phyloP scores from a whole-genome alignment of 2,113 vertebrate species.

The Notarius quadriscutis region DNA sequence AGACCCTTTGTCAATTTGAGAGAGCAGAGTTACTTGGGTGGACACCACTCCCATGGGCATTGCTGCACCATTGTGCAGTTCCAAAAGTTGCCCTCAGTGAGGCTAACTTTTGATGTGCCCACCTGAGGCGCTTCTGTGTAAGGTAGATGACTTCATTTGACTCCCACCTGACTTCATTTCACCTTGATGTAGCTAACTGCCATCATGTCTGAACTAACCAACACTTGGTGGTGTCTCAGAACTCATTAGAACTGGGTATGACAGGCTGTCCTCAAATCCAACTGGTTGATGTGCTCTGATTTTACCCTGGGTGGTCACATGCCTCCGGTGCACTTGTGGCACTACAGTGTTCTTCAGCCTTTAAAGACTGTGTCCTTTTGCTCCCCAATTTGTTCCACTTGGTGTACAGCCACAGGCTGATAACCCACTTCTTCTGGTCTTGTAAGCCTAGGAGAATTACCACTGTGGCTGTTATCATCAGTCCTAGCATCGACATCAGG shows the following conservation, averaged over 20 bases:
- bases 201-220: background rate
- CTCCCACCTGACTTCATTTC: background rate
- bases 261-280: background rate
- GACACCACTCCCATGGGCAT: background rate
- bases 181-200: background rate
- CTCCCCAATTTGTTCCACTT: background rate
- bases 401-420: background rate
- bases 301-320: background rate
- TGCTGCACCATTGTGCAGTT: background rate
- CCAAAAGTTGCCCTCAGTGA: background rate
- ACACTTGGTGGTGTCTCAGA: background rate
- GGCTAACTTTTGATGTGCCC: background rate
- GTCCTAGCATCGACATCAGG: background rate
- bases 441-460: background rate
- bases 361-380: background rate
- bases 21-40: background rate
- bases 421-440: background rate
- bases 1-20: background rate
- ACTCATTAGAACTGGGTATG: background rate
- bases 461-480: background rate
- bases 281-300: background rate
- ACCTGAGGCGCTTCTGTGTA: background rate
- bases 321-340: background rate
- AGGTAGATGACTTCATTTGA: background rate
- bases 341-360: background rate